Evolutionary conservation across 2,113 vertebrate genomes (phyloP).

Genomic region (Platysteira castanea): DNA sequence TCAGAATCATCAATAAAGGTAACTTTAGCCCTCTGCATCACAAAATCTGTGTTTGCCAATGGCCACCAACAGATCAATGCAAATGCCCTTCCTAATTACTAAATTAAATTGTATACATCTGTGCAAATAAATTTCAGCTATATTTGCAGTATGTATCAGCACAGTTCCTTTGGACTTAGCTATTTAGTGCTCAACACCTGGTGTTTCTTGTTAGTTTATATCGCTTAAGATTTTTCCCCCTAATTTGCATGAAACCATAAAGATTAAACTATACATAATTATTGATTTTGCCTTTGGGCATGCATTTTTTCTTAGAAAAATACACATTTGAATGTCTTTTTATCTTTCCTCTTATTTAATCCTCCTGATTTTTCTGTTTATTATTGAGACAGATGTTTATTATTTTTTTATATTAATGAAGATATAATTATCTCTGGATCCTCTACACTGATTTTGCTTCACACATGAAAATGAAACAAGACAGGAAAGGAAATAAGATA

Average conservation of each 20-base stretch:
- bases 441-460: neutral
- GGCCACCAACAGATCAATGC: neutral
- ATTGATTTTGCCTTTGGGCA: neutral
- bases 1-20: neutral
- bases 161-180: neutral
- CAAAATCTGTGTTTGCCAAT: neutral
- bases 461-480: neutral
- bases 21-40: neutral
- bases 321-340: neutral
- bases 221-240: neutral
- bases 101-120: neutral
- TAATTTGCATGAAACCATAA: neutral
- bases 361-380: neutral
- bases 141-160: neutral
- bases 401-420: constrained; percentile 26
- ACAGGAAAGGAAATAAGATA: neutral
- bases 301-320: neutral
- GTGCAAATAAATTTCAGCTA: neutral
- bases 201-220: neutral
- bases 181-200: neutral
- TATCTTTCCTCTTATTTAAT: neutral
- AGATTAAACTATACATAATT: neutral
- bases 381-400: neutral
- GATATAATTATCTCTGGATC: neutral
- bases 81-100: neutral